Base-by-base conservation (phyloP, 2,113 vertebrate species). In the Eulemur macaco region DNA sequence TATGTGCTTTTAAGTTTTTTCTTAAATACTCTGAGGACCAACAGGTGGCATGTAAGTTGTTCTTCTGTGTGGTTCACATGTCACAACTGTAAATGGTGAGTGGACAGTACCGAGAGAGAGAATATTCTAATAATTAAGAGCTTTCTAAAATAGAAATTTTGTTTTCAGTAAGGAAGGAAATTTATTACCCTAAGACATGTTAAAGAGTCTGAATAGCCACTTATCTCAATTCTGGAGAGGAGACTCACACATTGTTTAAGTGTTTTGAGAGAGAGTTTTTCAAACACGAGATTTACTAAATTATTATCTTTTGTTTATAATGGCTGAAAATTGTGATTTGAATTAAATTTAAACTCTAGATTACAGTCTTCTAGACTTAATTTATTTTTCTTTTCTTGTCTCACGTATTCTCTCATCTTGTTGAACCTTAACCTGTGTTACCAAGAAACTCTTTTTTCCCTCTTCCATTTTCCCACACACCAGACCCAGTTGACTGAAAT, bases 261-360 rank as follows among this genome's bases (percentile, higher is more conserved):
- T 8, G 9, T 58, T 42, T 42, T 60, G 34, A 66, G 21, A 86
- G 31, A 86, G 31, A 80, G 29, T 25, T 37, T 71, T 77, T 92
- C 60, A 39, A 93, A 82, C 12, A 45, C 5, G 12, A 60, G 8
- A 60, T 14, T 31, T 2, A 27, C 91, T 58, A 64, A 66, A 42
- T 78, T 60, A 92, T 76, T 81, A 69, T 37, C 58, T 71, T 96
- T 90, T 83, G 25, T 77, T 91, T 95, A 73, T 68, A 86, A 86
- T 45, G 10, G 25, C 21, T 47, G 39, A 63, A 2, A 17, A 66
- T 23, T 66, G 2, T 82, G 58, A 83, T 60, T 78, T 82, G 82
- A 95, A 91, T 96, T 93, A 82, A 90, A 54, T 93, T 37, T 77
- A 83, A 95, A 37, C 50, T 92, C 52, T 87, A 50, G 31, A 37